Evolutionary conservation across 2,888 invertebrate species (phyloP), one percentile per base, ranked within the genome.

Genomic region (Acanthosepion pharaonis): DNA sequence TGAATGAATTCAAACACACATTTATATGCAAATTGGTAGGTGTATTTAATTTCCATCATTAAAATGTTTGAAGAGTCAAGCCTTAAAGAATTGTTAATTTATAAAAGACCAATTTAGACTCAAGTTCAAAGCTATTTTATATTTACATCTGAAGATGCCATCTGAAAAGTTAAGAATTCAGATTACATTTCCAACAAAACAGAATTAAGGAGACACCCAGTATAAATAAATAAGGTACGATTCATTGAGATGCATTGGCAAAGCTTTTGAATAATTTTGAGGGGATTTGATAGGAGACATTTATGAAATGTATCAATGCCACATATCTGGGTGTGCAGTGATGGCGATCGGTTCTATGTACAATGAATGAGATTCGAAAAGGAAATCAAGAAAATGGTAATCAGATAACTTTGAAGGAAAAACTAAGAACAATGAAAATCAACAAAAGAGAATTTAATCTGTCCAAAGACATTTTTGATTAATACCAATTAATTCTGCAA

Each of bases 251-350:
- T n/a, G 78, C 78, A 78, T 78, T 78, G 18, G 59, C n/a, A 33
- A 33, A 33, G 78, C 78, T 78, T 78, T 78, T 78, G 78, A 78
- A 78, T 78, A 78, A 33, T 78, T 78, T 78, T 78, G n/a, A 78
- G 78, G n/a, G 78, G 78, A 78, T 78, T 78, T 78, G 78, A 78
- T n/a, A n/a, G 78, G n/a, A 78, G 78, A 78, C 78, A 78, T 33
- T n/a, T n/a, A 78, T n/a, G 78, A 78, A 78, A 33, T n/a, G n/a
- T 78, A 78, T 78, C 78, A n/a, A n/a, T n/a, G 78, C 11, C 78
- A 78, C 2, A n/a, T 33, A 78, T 78, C 78, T 78, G 11, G 15
- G 78, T n/a, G n/a, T 78, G 9, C 33, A 33, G 33, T 78, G 78
- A 78, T 78, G 11, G 15, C n/a, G 18, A 78, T 78, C 33, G n/a